A percentile compares a stretch with the other conserved stretches of the same genome.
phyloP scores from a whole-genome alignment of 2,113 vertebrate species.

The Cygnus atratus region DNA sequence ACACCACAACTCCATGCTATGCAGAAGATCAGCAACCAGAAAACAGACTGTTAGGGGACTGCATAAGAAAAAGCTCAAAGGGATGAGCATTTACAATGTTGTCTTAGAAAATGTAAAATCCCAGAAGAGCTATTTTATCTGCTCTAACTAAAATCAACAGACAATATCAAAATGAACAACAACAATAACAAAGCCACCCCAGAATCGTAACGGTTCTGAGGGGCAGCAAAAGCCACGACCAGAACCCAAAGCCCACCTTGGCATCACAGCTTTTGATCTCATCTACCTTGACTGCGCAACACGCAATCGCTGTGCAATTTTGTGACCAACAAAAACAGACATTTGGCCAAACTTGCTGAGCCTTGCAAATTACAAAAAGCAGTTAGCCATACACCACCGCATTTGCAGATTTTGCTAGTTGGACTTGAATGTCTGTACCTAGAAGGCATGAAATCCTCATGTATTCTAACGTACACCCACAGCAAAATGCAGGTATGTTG shows the following conservation, averaged over 20 bases:
- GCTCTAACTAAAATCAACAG: neutral
- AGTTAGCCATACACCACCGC: neutral
- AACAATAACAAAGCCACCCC: neutral
- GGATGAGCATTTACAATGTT: neutral
- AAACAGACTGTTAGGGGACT: neutral
- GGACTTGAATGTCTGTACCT: neutral
- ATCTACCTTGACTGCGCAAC: neutral
- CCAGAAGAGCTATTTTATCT: neutral
- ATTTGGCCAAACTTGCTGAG: neutral
- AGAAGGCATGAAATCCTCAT: neutral
- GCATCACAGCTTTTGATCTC: neutral
- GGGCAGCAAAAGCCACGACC: neutral
- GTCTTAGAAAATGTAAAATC: neutral
- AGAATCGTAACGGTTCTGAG: neutral
- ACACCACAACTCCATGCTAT: neutral
- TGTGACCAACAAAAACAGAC: neutral
- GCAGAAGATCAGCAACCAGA: neutral
- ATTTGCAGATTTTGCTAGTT: neutral
- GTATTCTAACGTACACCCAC: neutral
- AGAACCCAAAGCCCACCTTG: neutral
- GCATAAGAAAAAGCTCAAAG: neutral
- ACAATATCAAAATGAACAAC: neutral
- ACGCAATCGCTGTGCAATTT: neutral
- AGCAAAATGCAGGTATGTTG: neutral
- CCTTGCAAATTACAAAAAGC: neutral